Evolutionary conservation across 1,140 invertebrate genomes (phyloP).

Genomic region (Vanessa atalanta): DNA sequence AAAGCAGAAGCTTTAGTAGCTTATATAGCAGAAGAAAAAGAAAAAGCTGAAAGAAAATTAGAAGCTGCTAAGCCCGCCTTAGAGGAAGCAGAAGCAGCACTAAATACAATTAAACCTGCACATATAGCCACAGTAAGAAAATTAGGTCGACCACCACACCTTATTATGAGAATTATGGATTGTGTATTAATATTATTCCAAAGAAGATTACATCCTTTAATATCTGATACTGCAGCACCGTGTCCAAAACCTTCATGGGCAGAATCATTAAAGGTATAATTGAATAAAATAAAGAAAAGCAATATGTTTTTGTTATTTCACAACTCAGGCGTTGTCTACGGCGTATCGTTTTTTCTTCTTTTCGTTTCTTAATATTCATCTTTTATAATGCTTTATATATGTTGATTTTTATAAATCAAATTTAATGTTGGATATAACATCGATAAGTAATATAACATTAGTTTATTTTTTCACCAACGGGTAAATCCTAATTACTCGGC

Average conservation of each 20-base stretch:
- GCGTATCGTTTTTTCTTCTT: neutral
- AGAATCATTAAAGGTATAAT: conserved; percentile 93
- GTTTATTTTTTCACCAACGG: too few relatives aligned
- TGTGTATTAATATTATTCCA: conserved; percentile 97
- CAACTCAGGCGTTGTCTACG: too few relatives aligned
- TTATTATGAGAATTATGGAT: conserved; percentile 99
- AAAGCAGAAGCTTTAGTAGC: conserved; percentile 95
- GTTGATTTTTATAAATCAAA: too few relatives aligned
- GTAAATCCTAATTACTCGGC: too few relatives aligned
- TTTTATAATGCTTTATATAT: too few relatives aligned
- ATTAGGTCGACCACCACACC: conserved; percentile 95
- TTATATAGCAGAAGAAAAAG: conserved; percentile 95
- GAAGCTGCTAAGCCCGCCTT: conserved; percentile 95
- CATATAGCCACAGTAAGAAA: conserved; percentile 98
- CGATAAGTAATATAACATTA: too few relatives aligned
- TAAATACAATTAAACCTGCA: conserved; percentile 98
- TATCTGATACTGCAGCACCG: conserved; percentile 89
- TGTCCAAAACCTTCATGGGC: conserved; percentile 97
- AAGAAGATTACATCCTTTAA: conserved; percentile 90
- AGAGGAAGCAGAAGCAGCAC: conserved; percentile 95
- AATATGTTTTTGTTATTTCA: too few relatives aligned
- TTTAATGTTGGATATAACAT: too few relatives aligned
- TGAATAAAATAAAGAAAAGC: neutral
- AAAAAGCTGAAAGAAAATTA: conserved; percentile 93
- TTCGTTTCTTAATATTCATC: neutral